phyloP scores from a whole-genome alignment of 2,797 vertebrate genomes.

The Mionectes olivaceus region DNA sequence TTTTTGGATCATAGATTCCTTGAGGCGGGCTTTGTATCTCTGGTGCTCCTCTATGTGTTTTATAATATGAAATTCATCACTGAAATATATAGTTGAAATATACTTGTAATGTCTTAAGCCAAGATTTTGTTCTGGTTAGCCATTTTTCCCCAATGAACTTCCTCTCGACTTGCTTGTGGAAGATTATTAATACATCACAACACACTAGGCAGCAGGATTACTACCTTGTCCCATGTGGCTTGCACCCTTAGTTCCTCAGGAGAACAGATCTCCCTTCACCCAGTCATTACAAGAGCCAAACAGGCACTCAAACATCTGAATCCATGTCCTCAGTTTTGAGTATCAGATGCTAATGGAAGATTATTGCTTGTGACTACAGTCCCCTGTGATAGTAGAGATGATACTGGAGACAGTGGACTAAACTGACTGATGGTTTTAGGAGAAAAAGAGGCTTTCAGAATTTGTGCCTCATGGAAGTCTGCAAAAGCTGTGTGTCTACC shows the following conservation, averaged over 20 bases:
- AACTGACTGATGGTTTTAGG: background rate
- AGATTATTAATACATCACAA: background rate
- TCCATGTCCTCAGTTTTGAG: background rate
- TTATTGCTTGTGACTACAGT: background rate
- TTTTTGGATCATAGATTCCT: background rate
- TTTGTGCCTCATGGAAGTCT: background rate
- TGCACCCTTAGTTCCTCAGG: background rate
- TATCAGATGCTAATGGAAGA: background rate
- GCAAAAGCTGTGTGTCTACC: background rate
- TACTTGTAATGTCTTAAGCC: background rate
- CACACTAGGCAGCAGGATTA: background rate
- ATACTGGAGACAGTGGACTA: background rate
- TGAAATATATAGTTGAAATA: background rate
- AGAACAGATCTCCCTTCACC: background rate
- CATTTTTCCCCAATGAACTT: background rate
- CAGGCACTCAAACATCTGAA: background rate
- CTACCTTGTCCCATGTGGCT: background rate
- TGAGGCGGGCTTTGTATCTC: background rate
- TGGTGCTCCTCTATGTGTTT: background rate
- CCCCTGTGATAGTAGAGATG: background rate
- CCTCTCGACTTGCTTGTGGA: background rate
- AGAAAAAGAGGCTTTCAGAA: background rate
- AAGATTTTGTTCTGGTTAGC: background rate
- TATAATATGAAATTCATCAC: background rate
- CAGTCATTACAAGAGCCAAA: background rate